Evolutionary conservation across 1,140 invertebrate genomes (phyloP).

Genomic region (Oncopodura yosiiana): DNA sequence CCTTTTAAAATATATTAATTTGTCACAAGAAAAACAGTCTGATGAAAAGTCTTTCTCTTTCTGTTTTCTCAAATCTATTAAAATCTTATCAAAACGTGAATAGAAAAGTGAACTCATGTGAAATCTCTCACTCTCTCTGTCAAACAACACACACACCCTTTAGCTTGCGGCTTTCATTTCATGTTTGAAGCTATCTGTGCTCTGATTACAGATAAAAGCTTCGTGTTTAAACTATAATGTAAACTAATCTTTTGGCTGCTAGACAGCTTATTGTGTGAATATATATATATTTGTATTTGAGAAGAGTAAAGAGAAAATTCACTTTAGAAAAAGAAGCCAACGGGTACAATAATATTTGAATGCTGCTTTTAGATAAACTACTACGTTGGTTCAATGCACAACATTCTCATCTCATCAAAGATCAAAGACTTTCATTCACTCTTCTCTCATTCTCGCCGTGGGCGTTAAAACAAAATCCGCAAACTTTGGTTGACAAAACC

Average conservation of each 20-base stretch:
- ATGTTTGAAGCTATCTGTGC: neutral
- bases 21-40: too few relatives aligned
- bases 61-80: too few relatives aligned
- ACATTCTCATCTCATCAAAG: slow-evolving; percentile 35
- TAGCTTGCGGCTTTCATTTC: neutral
- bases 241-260: neutral
- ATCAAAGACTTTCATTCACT: slow-evolving; percentile 26
- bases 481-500: too few relatives aligned
- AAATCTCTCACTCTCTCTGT: neutral
- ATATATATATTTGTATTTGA: slow-evolving; percentile 9
- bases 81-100: too few relatives aligned
- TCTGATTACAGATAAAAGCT: neutral
- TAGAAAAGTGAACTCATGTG: too few relatives aligned
- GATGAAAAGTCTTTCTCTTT: too few relatives aligned
- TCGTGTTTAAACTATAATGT: neutral
- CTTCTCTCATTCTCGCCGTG: slow-evolving; percentile 5
- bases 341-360: slow-evolving; percentile 29
- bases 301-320: too few relatives aligned
- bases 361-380: neutral
- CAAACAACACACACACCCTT: neutral
- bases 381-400: slow-evolving; percentile 26
- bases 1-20: too few relatives aligned
- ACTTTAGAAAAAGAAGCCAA: slow-evolving; percentile 4
- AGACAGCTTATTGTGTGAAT: neutral
- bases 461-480: slow-evolving; percentile 23